Percentiles rank a stretch among this genome's conserved stretches.
phyloP scores from a whole-genome alignment of 2,888 invertebrate genomes.

The Odontocerum albicorne region DNA sequence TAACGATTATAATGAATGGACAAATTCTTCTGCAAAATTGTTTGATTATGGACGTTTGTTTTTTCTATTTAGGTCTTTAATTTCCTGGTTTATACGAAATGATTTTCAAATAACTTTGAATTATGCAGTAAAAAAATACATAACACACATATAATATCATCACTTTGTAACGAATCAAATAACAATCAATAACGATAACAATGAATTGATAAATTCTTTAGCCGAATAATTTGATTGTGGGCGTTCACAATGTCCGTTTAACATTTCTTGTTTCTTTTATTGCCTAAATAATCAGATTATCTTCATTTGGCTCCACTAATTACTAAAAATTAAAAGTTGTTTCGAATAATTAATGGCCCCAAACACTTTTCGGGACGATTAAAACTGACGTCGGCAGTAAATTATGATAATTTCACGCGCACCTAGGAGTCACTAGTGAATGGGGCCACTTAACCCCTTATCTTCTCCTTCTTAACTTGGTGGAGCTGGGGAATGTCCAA shows the following conservation, averaged over 20 bases:
- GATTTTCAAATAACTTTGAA: no score
- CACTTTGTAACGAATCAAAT: not conserved
- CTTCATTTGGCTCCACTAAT: constrained; percentile 17
- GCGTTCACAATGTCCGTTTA: constrained; percentile 5
- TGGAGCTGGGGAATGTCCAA: no score
- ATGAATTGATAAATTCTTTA: not conserved
- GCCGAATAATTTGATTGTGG: not conserved
- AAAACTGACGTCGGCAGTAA: constrained; percentile 21
- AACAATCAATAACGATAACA: not conserved
- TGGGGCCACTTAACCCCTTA: no score
- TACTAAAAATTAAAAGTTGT: constrained; percentile 22
- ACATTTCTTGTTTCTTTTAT: constrained; percentile 11
- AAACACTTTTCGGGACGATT: constrained; percentile 27
- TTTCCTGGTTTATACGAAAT: no score
- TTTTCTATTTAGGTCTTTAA: no score
- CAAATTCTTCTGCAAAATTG: no score
- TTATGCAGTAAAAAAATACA: no score
- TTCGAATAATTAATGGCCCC: constrained; percentile 25
- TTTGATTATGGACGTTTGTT: no score
- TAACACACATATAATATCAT: not conserved
- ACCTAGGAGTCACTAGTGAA: no score
- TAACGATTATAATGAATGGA: no score
- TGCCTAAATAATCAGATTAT: constrained; percentile 22
- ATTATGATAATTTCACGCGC: constrained; percentile 30
- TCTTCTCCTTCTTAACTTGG: no score